phyloP scores from a whole-genome alignment of 2,113 vertebrate species.

The Glaucomys volans region DNA sequence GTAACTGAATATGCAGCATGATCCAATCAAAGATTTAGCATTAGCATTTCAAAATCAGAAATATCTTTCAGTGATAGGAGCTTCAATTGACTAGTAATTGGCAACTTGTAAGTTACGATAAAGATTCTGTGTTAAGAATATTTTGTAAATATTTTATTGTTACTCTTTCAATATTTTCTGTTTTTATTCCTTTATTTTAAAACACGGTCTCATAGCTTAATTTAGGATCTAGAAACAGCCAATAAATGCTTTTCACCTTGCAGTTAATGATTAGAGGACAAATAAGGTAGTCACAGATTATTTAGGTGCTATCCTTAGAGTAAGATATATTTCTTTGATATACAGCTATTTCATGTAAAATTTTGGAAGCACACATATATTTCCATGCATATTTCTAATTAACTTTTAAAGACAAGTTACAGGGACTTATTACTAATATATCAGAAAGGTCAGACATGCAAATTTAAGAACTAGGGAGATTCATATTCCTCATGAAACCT shows the following conservation, averaged over 20 bases:
- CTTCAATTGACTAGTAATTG: neutral
- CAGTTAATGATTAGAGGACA: slow-evolving; percentile 28
- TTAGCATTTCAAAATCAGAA: slow-evolving; percentile 6
- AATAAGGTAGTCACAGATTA: neutral
- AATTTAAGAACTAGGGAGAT: slow-evolving; percentile 31
- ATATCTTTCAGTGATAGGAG: neutral
- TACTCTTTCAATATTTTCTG: slow-evolving; percentile 36
- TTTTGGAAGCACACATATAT: slow-evolving; percentile 38
- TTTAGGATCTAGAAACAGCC: slow-evolving; percentile 24
- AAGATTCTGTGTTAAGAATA: neutral
- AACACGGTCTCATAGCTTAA: neutral
- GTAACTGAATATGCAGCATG: neutral
- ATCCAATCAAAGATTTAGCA: slow-evolving; percentile 52
- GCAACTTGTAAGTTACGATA: neutral
- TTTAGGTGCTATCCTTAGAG: neutral
- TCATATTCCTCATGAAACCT: slow-evolving; percentile 27
- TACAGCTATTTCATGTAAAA: neutral
- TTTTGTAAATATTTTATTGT: slow-evolving; percentile 21
- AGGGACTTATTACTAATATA: neutral
- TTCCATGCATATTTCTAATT: slow-evolving; percentile 64
- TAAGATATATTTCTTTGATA: slow-evolving; percentile 36
- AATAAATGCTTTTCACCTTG: slow-evolving; percentile 72
- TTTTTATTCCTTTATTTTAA: slow-evolving; percentile 46
- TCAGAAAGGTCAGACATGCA: slow-evolving; percentile 14
- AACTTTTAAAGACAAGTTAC: slow-evolving; percentile 40